Evolutionary conservation across 2,113 vertebrate species (phyloP).

Genomic region (Pimephales promelas): DNA sequence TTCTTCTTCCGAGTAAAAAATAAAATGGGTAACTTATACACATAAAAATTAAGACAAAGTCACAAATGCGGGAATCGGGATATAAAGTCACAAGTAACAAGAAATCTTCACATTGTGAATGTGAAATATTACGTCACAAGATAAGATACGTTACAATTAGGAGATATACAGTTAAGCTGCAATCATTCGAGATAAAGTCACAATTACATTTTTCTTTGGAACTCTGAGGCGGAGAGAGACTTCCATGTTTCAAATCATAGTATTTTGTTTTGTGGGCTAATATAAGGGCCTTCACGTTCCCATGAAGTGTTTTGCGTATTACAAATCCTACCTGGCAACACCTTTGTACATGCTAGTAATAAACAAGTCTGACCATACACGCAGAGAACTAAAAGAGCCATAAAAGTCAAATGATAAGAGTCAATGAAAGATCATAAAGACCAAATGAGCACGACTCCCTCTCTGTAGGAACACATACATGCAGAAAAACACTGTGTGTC

Average conservation of each 20-base stretch:
- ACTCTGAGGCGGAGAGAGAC: background rate
- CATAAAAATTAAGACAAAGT: no score
- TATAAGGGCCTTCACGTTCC: conserved; percentile 44
- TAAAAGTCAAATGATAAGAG: conserved; percentile 61
- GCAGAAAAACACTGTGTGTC: background rate
- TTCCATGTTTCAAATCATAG: background rate
- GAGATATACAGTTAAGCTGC: background rate
- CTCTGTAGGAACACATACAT: conserved; percentile 22
- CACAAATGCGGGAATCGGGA: no score
- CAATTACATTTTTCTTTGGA: background rate
- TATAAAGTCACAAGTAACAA: background rate
- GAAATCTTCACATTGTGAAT: background rate
- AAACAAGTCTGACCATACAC: conserved; percentile 44
- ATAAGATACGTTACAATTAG: background rate
- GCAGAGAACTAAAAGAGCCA: conserved; percentile 61
- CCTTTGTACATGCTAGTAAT: conserved; percentile 58
- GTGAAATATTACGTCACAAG: background rate
- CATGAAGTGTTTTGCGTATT: conserved; percentile 62
- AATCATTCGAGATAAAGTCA: background rate
- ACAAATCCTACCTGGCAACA: conserved; percentile 69
- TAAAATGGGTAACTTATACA: background rate
- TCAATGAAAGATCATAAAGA: conserved; percentile 58
- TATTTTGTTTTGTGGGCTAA: background rate
- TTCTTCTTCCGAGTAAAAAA: background rate
- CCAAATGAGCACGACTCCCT: conserved; percentile 44